phyloP scores from a whole-genome alignment of 2,113 vertebrate species.

The Colius striatus region DNA sequence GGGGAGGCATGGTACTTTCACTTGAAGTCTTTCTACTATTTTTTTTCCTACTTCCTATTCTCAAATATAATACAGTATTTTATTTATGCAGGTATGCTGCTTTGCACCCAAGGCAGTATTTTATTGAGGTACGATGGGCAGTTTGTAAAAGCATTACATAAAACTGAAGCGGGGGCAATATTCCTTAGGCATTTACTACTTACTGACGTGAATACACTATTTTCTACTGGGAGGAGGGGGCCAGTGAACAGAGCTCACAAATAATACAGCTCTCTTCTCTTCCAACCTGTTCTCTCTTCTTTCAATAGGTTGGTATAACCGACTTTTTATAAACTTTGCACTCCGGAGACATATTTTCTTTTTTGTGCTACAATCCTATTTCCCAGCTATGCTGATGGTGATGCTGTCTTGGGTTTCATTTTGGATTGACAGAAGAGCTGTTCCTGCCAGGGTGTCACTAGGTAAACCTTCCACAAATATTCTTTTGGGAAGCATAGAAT shows the following conservation, averaged over 20 bases:
- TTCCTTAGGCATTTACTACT: neutral
- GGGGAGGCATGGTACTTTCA: neutral
- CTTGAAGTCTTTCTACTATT: neutral
- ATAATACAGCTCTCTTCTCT: neutral
- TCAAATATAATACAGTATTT: neutral
- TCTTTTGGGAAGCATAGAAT: neutral
- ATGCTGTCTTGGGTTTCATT: slow-evolving; percentile 95
- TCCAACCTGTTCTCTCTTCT: slow-evolving; percentile 4
- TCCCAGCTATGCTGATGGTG: slow-evolving; percentile 94
- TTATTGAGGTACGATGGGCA: neutral
- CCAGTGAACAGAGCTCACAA: neutral
- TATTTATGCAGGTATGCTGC: neutral
- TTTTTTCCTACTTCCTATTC: neutral
- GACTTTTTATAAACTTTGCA: slow-evolving; percentile 92
- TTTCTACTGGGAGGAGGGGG: neutral
- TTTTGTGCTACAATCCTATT: slow-evolving; percentile 94
- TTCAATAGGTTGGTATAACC: slow-evolving; percentile 89
- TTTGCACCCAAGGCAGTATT: neutral
- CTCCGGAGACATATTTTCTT: slow-evolving; percentile 94
- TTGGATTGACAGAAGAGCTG: slow-evolving; percentile 91
- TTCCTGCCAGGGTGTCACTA: slow-evolving; percentile 90
- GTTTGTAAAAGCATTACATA: neutral
- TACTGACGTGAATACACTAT: neutral
- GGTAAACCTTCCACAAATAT: slow-evolving; percentile 75
- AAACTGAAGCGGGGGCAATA: neutral